Evolutionary conservation across 1,140 invertebrate genomes (phyloP).

Genomic region (Caenorhabditis tropicalis): DNA sequence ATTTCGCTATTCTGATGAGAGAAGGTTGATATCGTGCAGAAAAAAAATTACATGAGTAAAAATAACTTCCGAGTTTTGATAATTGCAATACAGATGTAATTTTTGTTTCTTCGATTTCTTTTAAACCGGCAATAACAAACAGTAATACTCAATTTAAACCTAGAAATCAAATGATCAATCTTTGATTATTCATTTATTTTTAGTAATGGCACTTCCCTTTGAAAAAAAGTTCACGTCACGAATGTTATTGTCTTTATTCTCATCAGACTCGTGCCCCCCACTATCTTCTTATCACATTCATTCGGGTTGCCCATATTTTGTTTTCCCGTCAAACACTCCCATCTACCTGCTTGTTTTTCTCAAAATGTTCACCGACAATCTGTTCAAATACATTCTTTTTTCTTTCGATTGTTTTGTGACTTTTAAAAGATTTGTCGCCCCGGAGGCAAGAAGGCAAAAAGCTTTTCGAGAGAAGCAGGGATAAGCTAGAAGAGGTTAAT

Average conservation of each 20-base stretch:
- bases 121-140: no score
- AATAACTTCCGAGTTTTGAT: no score
- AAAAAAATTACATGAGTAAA: no score
- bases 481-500: constrained; percentile 42
- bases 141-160: no score
- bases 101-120: background rate
- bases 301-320: background rate
- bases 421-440: background rate
- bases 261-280: background rate
- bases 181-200: background rate
- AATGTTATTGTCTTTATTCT: constrained; percentile 7
- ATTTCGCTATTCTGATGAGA: no score
- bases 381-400: background rate
- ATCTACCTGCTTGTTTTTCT: constrained; percentile 5
- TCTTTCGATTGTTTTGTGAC: background rate
- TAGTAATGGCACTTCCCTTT: background rate
- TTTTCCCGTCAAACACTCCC: constrained; percentile 3
- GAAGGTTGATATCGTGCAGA: no score
- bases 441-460: background rate
- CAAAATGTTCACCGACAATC: background rate
- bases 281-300: constrained; percentile 3
- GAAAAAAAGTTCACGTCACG: constrained; percentile 25
- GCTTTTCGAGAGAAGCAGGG: background rate
- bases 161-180: background rate
- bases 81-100: no score